These are phyloP conservation scores for Hirtodrosophila histrioides DNA, from an alignment of 2,888 invertebrate species.

Conservation along the genomic window DNA sequence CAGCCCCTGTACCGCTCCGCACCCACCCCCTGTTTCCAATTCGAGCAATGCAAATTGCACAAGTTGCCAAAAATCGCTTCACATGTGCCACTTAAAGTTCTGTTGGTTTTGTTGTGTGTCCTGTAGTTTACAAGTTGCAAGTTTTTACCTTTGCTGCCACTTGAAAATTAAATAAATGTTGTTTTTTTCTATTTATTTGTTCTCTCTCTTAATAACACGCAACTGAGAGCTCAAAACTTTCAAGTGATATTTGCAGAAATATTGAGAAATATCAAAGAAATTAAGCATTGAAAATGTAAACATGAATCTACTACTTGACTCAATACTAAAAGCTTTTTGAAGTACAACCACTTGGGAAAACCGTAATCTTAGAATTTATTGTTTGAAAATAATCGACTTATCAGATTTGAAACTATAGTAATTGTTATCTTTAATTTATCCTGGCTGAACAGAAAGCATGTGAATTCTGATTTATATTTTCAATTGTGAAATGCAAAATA, in stretches of 20 bases:
- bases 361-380: no score
- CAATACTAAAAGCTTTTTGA: neutral
- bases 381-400: no score
- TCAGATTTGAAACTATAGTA: no score
- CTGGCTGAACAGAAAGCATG: no score
- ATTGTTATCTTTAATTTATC: no score
- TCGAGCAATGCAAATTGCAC: constrained; percentile 69
- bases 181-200: constrained; percentile 29
- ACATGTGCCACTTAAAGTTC: constrained; percentile 79
- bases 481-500: no score
- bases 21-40: constrained; percentile 1
- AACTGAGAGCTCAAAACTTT: constrained; percentile 56
- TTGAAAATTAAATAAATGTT: constrained; percentile 76
- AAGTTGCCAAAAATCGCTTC: constrained; percentile 78
- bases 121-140: constrained; percentile 48
- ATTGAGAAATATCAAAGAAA: neutral
- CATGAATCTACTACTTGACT: neutral
- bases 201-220: constrained; percentile 41
- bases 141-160: constrained; percentile 56
- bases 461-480: no score
- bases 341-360: neutral
- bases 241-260: constrained; percentile 67
- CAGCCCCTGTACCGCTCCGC: constrained; percentile 27
- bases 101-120: constrained; percentile 24
- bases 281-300: constrained; percentile 25